A percentile compares a stretch with the other conserved stretches of the same genome.
These are phyloP conservation scores for Dolichomitus sp. DNA, from an alignment of 2,888 invertebrate species.

Conservation along the genomic window DNA sequence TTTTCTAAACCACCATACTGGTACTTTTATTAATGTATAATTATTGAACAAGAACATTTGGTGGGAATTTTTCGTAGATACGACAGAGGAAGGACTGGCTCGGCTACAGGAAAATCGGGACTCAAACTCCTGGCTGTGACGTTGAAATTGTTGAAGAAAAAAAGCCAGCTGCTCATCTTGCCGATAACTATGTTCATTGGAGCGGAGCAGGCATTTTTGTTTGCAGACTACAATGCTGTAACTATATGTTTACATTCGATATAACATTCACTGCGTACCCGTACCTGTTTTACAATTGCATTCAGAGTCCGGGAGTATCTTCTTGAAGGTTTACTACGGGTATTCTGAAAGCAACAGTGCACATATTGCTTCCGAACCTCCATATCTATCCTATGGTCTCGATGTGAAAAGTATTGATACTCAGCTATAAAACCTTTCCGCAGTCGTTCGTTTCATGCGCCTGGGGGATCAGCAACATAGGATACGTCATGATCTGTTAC, in stretches of 20 bases:
- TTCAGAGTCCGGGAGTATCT: neutral
- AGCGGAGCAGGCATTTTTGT: constrained; percentile 96
- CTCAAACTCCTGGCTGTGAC: constrained; percentile 92
- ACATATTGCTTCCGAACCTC: neutral
- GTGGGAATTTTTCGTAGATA: constrained; percentile 86
- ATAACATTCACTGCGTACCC: neutral
- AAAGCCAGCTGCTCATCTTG: constrained; percentile 93
- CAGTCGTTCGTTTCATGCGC: constrained; percentile 95
- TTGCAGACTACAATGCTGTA: constrained; percentile 94
- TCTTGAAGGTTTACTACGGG: neutral
- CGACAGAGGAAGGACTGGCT: constrained; percentile 88
- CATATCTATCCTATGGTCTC: neutral
- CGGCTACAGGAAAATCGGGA: constrained; percentile 90
- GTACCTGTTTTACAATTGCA: neutral
- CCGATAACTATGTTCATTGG: constrained; percentile 98
- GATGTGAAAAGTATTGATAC: constrained; percentile 1
- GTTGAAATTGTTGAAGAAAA: constrained; percentile 91
- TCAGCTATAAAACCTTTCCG: constrained; percentile 16
- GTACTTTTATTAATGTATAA: too few species aligned
- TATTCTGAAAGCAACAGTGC: neutral
- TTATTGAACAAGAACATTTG: neutral
- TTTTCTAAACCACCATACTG: too few species aligned
- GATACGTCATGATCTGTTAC: constrained; percentile 97
- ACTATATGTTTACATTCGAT: constrained; percentile 63
- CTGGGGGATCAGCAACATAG: constrained; percentile 96